Base-by-base conservation (phyloP, 2,888 invertebrate species). In the Chrysolina haemoptera region DNA sequence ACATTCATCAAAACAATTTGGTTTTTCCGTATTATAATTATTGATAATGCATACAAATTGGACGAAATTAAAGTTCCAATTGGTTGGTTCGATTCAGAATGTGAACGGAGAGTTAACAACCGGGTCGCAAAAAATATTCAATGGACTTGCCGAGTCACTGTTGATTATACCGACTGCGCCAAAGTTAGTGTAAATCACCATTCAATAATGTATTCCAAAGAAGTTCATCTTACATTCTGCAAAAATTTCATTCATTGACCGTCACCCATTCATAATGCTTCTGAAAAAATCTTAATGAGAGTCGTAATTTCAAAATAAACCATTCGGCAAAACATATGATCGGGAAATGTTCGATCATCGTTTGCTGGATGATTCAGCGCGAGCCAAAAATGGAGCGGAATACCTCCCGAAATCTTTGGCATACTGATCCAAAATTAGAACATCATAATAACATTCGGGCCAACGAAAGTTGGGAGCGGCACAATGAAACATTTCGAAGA, bases 311-410 rank as follows among this genome's bases (percentile, higher is more conserved):
- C 22, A 46, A 65, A 46, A 46, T 65, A 22, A 62, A 46, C 22
- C 48, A 22, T 65, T 20, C 43, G 46, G 8, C 1, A 2, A 12
- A 59, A 71, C 41, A 40, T 35, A n/a, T 59, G 59, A 59, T 53
- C 46, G 53, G 65, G 59, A 63, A n/a, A 69, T 69, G 69, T 69
- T 64, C 69, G 59, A 59, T 59, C 59, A 59, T 50, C 43, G 64
- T 41, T 48, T 14, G 16, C 35, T 16, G 64, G 59, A 67, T 78
- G 77, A 78, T 67, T 75, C 77, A 78, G 59, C 76, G 59, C 78
- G 75, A 62, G 70, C 78, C 78, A 73, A 79, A 79, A 79, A 79
- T 76, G 78, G 78, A 63, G 59, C 62, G 76, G 76, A 46, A 71
- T 76, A 68, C 66, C 64, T 73, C 48, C 62, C 68, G 70, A 75